These are phyloP conservation scores for Marronus borbonicus DNA, from an alignment of 2,888 invertebrate genomes.

Conservation along the genomic window DNA sequence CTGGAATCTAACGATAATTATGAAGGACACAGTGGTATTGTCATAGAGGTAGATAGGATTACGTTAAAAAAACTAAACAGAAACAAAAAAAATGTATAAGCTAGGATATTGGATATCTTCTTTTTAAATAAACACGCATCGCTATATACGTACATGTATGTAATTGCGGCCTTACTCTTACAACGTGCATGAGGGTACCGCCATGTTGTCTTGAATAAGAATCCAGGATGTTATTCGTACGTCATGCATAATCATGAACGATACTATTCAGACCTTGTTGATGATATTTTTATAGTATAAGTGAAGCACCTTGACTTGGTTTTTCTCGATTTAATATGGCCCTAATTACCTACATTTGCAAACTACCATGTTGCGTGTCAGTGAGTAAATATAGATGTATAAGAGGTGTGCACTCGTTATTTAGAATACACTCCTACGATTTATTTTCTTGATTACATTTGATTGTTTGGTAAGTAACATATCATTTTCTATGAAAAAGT, in stretches of 20 bases:
- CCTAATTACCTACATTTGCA: constrained; percentile 29
- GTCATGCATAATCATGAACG: constrained; percentile 30
- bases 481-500: too few relatives aligned
- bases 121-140: constrained; percentile 14
- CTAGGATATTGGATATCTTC: constrained; percentile 40
- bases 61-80: constrained; percentile 9
- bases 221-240: constrained; percentile 32
- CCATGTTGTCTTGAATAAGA: constrained; percentile 45
- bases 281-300: constrained; percentile 5
- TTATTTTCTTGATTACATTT: too few relatives aligned
- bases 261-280: constrained; percentile 13
- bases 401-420: too few relatives aligned
- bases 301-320: constrained; percentile 32
- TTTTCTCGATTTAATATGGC: constrained; percentile 19
- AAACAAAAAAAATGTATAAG: constrained; percentile 37
- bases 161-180: constrained; percentile 49
- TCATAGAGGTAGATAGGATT: neutral
- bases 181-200: constrained; percentile 48
- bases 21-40: constrained; percentile 25
- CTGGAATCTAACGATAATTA: constrained; percentile 40
- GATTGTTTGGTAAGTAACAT: too few relatives aligned
- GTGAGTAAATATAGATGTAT: neutral
- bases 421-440: too few relatives aligned
- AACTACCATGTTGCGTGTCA: neutral
- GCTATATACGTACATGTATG: neutral